Base-by-base conservation (phyloP, 1,140 invertebrate genomes). In the Varroa destructor region DNA sequence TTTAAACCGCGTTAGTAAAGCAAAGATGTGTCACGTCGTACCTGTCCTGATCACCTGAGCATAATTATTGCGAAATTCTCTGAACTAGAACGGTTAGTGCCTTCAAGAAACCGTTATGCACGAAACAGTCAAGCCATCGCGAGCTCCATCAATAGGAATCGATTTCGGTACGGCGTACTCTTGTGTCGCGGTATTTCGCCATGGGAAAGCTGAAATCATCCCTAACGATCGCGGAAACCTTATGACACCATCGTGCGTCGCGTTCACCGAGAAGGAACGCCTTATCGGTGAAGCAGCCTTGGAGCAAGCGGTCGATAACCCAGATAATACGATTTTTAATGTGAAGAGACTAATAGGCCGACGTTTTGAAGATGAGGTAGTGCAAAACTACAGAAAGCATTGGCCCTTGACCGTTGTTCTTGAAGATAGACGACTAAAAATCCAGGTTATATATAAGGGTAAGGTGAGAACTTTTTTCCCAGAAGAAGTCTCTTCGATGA, bases 321-420 rank as follows among this genome's bases (percentile, higher is more conserved):
- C 92, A 72, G 87, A 87, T 78, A 96, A 97, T 84, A 96, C 93
- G 73, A 89, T 97, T 80, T 97, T 96, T 81, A 89, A 83, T 74
- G 79, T 78, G n/a, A 80, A 81, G 72, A 77, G 80, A 57, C 67
- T 80, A 10, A 79, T 81, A 72, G 80, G 80, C 72, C 76, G 79
- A 56, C 74, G 77, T 25, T 81, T 77, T 75, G 77, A 78, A 61
- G 81, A 82, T 72, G 76, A 78, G 36, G 78, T 79, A 71, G 79
- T 82, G 6, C 81, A 82, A 8, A 73, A 77, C 72, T 75, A 81
- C 70, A 76, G 80, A 73, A 80, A 80, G 72, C 73, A 79, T 51
- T 80, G 78, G 79, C 79, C 79, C 37, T 79, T 81, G 74, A 76
- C 75, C 76, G 78, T 79, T 12, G 57, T 73, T 4, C 56, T 58